A percentile compares a stretch with the other conserved stretches of the same genome.
Conservation (phyloP, 2,888 invertebrate species). For the Abrostola tripartita region DNA sequence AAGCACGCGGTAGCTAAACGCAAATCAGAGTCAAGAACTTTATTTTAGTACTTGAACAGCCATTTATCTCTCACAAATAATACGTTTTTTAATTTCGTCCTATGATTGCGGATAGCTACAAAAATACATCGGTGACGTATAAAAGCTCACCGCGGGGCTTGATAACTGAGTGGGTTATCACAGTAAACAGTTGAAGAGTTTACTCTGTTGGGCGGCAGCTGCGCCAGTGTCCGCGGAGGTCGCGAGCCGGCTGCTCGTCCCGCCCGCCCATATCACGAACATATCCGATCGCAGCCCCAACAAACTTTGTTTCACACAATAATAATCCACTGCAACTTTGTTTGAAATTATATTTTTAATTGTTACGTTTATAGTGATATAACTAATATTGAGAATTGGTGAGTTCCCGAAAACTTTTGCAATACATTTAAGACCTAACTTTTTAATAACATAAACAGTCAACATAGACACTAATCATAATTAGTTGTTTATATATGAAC, state of each 20-base stretch:
- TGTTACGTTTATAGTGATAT: constrained; percentile 36
- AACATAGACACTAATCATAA: neutral
- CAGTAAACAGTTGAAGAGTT: constrained; percentile 23
- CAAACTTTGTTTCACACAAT: constrained; percentile 40
- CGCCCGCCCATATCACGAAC: constrained; percentile 54
- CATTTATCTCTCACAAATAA: no score
- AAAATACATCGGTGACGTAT: neutral
- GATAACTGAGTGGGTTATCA: constrained; percentile 27
- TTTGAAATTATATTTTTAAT: constrained; percentile 17
- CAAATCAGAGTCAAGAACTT: no score
- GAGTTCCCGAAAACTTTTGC: constrained; percentile 23
- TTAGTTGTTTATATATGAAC: no score
- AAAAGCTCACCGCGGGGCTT: neutral
- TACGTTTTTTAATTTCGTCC: no score
- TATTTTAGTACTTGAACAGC: no score
- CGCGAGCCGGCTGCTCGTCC: constrained; percentile 60
- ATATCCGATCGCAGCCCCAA: constrained; percentile 42
- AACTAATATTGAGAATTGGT: constrained; percentile 29
- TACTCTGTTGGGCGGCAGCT: constrained; percentile 27
- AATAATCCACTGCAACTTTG: neutral
- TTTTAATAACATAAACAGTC: neutral
- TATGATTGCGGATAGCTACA: no score
- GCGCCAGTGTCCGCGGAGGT: constrained; percentile 60
- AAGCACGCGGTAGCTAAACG: no score
- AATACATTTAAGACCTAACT: constrained; percentile 6